Evolutionary conservation across 1,140 invertebrate species (phyloP), one percentile per base, ranked within the genome.

Genomic region (Drosophila jambulina): DNA sequence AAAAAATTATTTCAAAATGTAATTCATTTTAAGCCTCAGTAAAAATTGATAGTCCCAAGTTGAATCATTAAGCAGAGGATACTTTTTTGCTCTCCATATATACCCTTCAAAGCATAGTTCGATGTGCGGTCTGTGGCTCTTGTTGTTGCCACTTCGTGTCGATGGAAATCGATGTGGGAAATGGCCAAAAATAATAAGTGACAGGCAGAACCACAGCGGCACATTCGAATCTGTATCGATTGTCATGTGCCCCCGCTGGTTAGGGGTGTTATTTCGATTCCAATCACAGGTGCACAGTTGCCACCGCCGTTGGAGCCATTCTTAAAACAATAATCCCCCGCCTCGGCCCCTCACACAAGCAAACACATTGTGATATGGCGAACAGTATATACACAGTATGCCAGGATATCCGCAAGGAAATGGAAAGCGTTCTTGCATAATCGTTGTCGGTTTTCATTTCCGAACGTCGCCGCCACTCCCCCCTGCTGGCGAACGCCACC

Each of bases 391-490:
- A 19, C 0, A 7, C 19, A 13, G 19, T 19, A 42, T 48, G 69
- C 15, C 45, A 19, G n/a, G 38, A 42, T 54, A 17, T 21, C 43
- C 40, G 25, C 38, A 32, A 65, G 61, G 25, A 42, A 57, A 54
- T 51, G 53, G 70, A 51, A 59, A 69, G 61, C 71, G 58, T 23
- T 77, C 53, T 80, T 87, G 72, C 80, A 87, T 87, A 83, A 87
- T 87, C 80, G 57, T 67, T 75, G 84, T 80, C 84, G 80, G 80
- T 80, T 88, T 78, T 84, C 80, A 88, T 87, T 83, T 87, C 59
- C 77, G 63, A 51, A 80, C 51, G 54, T 34, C 58, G 62, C 10
- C 13, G 17, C 38, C 43, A 13, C 0, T 15, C 23, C 54, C 42
- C 2, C 62, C 42, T 2, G 32, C 19, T 38, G 32, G 12, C 4